Evolutionary conservation across 2,797 vertebrate species (phyloP).

Genomic region (Benthosema pterotum): DNA sequence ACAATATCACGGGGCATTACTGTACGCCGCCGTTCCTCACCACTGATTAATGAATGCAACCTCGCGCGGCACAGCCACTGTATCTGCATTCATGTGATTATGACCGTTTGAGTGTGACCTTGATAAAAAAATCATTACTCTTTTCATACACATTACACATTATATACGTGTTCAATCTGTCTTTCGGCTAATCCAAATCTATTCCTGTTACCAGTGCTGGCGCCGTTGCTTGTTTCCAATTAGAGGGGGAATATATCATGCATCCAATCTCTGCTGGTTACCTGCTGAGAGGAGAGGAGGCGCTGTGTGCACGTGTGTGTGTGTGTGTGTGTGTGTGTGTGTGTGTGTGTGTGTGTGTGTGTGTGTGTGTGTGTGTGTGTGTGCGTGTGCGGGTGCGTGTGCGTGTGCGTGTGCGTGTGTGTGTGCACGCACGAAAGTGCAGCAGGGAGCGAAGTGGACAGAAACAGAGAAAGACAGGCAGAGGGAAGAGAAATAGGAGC

Average conservation of each 20-base stretch:
- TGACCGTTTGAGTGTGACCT: slow-evolving; percentile 60
- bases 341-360: too few species aligned
- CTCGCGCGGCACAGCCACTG: slow-evolving; percentile 24
- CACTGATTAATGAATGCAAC: slow-evolving; percentile 51
- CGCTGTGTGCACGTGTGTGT: background rate
- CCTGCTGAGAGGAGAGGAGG: slow-evolving; percentile 55
- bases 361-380: too few species aligned
- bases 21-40: slow-evolving; percentile 31
- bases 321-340: too few species aligned
- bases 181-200: slow-evolving; percentile 60
- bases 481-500: slow-evolving; percentile 16
- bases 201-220: slow-evolving; percentile 50
- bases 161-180: slow-evolving; percentile 60
- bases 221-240: slow-evolving; percentile 60
- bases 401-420: too few species aligned
- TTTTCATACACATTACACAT: slow-evolving; percentile 65
- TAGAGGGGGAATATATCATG: slow-evolving; percentile 60
- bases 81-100: slow-evolving; percentile 55
- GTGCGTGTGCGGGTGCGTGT: too few species aligned
- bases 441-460: slow-evolving; percentile 54
- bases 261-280: slow-evolving; percentile 52
- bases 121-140: slow-evolving; percentile 67
- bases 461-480: slow-evolving; percentile 30
- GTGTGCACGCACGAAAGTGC: slow-evolving; percentile 32
- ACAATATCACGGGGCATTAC: slow-evolving; percentile 20